Conservation (phyloP, 2,113 vertebrate genomes). For the Rhabdornis inornatus region DNA sequence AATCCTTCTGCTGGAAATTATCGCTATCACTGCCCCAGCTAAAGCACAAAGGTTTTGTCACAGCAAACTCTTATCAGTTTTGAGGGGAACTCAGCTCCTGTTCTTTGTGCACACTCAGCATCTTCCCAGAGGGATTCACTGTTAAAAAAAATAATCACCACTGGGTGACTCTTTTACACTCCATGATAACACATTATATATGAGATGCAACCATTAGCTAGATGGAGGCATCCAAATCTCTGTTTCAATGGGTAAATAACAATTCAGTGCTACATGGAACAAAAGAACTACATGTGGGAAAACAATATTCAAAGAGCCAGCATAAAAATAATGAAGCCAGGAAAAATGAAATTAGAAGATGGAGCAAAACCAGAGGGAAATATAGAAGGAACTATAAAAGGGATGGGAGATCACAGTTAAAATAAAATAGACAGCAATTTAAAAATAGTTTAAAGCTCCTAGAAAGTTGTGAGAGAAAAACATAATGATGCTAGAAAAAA, state of each 20-base stretch:
- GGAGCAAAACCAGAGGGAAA: constrained; percentile 22
- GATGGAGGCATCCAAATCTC: neutral
- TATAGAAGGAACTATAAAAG: neutral
- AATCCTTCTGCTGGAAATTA: neutral
- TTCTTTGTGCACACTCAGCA: neutral
- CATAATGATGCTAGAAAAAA: neutral
- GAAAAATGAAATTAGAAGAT: constrained; percentile 34
- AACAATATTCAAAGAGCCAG: neutral
- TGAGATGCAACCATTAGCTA: neutral
- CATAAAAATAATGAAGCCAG: neutral
- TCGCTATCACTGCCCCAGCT: neutral
- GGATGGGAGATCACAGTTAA: neutral
- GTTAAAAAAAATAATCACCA: neutral
- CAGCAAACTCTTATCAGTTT: neutral
- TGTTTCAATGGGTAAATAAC: constrained; percentile 2
- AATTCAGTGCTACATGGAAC: neutral
- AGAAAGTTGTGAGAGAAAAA: neutral
- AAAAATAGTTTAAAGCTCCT: neutral
- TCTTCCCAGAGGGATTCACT: neutral
- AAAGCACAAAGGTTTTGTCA: neutral
- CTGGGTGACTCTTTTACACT: neutral
- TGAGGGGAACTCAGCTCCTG: neutral
- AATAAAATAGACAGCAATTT: constrained; percentile 25
- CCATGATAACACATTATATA: neutral
- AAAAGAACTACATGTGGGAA: neutral